Conservation (phyloP, 2,113 vertebrate species). For the Abramis brama region DNA sequence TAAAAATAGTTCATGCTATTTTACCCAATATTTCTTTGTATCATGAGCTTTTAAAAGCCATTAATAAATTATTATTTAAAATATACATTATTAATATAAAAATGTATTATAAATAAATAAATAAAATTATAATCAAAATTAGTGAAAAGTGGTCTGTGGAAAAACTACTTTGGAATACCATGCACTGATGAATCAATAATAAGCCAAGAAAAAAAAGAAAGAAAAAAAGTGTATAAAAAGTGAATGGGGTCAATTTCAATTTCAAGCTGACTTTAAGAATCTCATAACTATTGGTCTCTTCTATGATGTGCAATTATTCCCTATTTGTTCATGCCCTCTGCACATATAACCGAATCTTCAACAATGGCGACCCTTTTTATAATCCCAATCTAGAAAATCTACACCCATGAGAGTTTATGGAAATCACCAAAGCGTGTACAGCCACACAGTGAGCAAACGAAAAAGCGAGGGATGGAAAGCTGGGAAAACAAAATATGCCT, state of each 20-base stretch:
- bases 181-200: background rate
- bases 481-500: conserved; percentile 15
- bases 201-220: background rate
- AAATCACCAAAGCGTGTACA: conserved; percentile 20
- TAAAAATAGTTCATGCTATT: background rate
- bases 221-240: background rate
- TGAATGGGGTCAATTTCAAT: background rate
- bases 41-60: background rate
- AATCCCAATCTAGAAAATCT: background rate
- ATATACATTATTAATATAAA: background rate
- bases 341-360: conserved; percentile 1
- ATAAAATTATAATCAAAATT: background rate
- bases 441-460: conserved; percentile 22
- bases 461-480: conserved; percentile 23
- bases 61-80: background rate
- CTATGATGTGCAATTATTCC: conserved; percentile 37
- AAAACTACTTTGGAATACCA: background rate
- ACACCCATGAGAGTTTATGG: conserved; percentile 3
- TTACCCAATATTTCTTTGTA: background rate
- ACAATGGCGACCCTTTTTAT: background rate
- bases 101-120: background rate
- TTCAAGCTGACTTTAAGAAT: background rate
- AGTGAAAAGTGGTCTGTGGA: background rate
- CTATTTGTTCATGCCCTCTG: conserved; percentile 36
- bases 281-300: background rate